Evolutionary conservation across 2,113 vertebrate genomes (phyloP), one percentile per base, ranked within the genome.

Genomic region (Lepidothrix coronata): DNA sequence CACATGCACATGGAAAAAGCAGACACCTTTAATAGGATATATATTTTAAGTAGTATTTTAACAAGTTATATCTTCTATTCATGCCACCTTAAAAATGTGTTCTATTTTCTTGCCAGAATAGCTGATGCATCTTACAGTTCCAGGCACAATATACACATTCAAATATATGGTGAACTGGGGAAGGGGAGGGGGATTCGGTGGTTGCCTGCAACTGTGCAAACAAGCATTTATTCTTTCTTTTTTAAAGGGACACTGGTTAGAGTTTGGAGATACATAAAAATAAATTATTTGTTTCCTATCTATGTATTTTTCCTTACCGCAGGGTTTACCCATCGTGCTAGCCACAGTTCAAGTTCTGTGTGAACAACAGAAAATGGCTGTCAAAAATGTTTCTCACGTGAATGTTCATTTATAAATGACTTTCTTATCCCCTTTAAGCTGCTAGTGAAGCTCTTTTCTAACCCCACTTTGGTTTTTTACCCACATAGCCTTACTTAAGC

Each of bases 151-250:
- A 81, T 0, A 44, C 25, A 46, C 13, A 18, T 13, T 59, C 27
- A 52, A 63, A 55, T 43, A 28, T 3, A 28, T 3, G 12, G 30
- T 28, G 16, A 83, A 21, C 2, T 57, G 35, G 19, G 92, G 70
- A 49, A 28, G 8, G 5, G 18, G 8, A n/a, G 14, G 19, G 7
- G 11, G 14, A 67, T 54, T 71, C 0, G 0, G 20, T 37, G 14
- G 35, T n/a, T 81, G 23, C 11, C 23, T 44, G 30, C 19, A 83
- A 28, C 5, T 46, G 14, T 41, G 5, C 22, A 65, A 91, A 20
- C 25, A 67, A 6, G 3, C 8, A 4, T 39, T 77, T 87, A 39
- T 48, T 27, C 27, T 55, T 55, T 54, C 11, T 46, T 41, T 88
- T 80, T 31, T 16, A 49, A 79, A 62, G 20, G 7, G 31, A 14